Conservation (phyloP, 2,113 vertebrate species). For the Ceratotherium simum region DNA sequence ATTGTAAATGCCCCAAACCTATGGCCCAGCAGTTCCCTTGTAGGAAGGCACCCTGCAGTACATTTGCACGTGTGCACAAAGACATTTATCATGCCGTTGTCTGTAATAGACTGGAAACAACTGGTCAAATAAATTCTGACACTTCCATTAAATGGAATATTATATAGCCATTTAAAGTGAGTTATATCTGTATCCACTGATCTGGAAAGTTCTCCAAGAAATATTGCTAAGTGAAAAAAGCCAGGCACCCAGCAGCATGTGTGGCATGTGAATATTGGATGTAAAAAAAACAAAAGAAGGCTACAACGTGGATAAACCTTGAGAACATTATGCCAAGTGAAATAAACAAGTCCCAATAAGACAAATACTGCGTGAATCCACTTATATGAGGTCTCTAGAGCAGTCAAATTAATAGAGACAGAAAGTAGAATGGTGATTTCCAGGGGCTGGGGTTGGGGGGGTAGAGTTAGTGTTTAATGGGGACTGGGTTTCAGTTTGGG, state of each 20-base stretch:
- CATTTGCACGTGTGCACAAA: accelerated
- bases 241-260: accelerated
- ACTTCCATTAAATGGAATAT: background rate
- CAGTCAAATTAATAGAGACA: accelerated
- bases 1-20: background rate
- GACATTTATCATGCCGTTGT: accelerated
- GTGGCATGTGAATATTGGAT: accelerated
- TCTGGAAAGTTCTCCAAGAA: background rate
- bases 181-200: accelerated
- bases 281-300: too few species aligned
- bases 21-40: accelerated
- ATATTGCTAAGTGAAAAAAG: background rate
- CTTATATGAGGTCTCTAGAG: accelerated
- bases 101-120: accelerated
- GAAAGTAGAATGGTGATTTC: accelerated
- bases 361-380: accelerated
- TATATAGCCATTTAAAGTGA: background rate
- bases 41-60: accelerated
- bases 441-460: accelerated
- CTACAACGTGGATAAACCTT: accelerated
- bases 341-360: accelerated
- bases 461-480: accelerated
- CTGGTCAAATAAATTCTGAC: background rate
- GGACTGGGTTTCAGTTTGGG: background rate
- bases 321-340: accelerated